Percentiles rank a stretch among this genome's conserved stretches.
phyloP scores from a whole-genome alignment of 1,140 invertebrate species.

The Wasmannia auropunctata region DNA sequence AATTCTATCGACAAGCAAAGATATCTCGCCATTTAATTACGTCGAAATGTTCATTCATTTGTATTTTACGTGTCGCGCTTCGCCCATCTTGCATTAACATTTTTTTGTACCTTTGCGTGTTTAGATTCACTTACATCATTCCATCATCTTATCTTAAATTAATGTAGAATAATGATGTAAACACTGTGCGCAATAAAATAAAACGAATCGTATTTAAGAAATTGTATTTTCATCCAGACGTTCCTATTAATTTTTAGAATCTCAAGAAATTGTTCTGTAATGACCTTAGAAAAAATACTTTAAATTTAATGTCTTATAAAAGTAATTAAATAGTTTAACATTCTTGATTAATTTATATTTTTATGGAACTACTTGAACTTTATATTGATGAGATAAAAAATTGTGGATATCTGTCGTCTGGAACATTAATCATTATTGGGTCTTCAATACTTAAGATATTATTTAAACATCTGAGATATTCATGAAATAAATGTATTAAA shows the following conservation, averaged over 20 bases:
- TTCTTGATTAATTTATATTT: too few species aligned
- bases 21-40: constrained; percentile 66
- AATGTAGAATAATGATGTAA: constrained; percentile 29
- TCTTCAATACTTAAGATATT: background rate
- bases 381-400: too few species aligned
- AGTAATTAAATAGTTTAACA: too few species aligned
- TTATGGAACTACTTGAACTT: too few species aligned
- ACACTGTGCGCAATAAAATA: constrained; percentile 56
- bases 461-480: too few species aligned
- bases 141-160: constrained; percentile 61
- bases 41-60: constrained; percentile 50
- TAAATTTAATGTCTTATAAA: background rate
- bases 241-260: background rate
- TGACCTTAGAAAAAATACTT: background rate
- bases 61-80: background rate
- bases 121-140: constrained; percentile 71
- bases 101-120: constrained; percentile 54
- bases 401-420: too few species aligned
- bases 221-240: background rate
- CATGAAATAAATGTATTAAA: too few species aligned
- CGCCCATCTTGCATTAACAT: background rate
- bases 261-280: constrained; percentile 3
- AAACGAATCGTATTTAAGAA: constrained; percentile 14
- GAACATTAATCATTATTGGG: background rate
- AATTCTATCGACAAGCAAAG: constrained; percentile 2